Base-by-base conservation (phyloP, 2,113 vertebrate genomes). In the Sardina pilchardus region DNA sequence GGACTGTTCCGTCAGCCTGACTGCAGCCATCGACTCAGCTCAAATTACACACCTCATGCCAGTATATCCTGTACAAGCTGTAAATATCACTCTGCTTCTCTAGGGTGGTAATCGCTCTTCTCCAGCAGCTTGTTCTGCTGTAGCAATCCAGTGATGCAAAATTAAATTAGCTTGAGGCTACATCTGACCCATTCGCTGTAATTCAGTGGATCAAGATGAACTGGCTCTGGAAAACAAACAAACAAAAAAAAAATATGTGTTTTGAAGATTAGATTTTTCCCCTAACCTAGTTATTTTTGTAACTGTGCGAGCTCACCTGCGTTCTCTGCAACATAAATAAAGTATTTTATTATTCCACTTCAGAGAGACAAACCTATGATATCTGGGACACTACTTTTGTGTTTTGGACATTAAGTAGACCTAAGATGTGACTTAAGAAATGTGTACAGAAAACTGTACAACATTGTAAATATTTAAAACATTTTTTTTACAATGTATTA, bases 51-150 rank as follows among this genome's bases (percentile, higher is more conserved):
- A 36, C 9, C 71, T 34, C 14, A 34, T 17, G 26, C 26, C 71
- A 24, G 53, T 59, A 78, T 78, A 3, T 12, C 71, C 26, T 1
- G 71, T 5, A 36, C 30, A 12, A 78, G 30, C 71, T 78, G 71
- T 78, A 78, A 78, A 78, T 78, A 78, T 78, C 71, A 78, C 71
- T 36, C 16, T 17, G 71, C 71, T 78, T 30, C 71, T 78, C 10
- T 34, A 16, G 71, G 71, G 26, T 78, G 71, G 71, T 78, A 36
- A 78, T 78, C 12, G 14, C 71, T 78, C 10, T 75, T 14, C n/a
- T 5, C 10, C 67, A 75, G 67, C 67, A 75, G 30, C 71, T 36
- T 16, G 9, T 36, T 78, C 63, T 17, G 71, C 71, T 17, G 71
- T 78, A 34, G 30, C 71, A 78, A 10, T 36, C 26, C 34, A 34